Evolutionary conservation across 64 coral and sea anemone genomes (phyloP).

Genomic region (Orbicella faveolata): DNA sequence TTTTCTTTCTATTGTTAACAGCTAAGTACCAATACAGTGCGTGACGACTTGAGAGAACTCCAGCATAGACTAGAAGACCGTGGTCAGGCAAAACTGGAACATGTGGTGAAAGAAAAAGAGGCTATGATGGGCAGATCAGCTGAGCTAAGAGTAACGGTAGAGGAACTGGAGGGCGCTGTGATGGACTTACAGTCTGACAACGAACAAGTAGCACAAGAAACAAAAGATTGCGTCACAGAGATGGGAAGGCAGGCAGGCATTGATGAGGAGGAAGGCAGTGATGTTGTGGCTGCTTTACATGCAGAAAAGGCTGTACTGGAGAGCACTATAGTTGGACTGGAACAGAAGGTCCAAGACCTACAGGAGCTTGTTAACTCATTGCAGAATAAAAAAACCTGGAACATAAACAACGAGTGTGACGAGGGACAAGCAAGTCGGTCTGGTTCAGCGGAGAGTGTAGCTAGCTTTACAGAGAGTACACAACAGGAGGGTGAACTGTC

Average conservation of each 20-base stretch:
- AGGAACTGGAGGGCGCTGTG: conserved; percentile 80
- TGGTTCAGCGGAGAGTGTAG: conserved; percentile 21
- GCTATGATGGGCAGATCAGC: conserved; percentile 62
- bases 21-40: conserved; percentile 57
- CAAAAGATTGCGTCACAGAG: conserved; percentile 72
- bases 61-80: conserved; percentile 52
- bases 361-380: conserved; percentile 39
- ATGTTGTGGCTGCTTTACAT: conserved; percentile 69
- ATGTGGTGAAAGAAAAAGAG: conserved; percentile 71
- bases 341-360: conserved; percentile 89
- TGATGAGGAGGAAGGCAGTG: conserved; percentile 64
- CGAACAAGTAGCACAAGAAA: conserved; percentile 84
- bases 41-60: conserved; percentile 56
- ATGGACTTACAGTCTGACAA: conserved; percentile 84
- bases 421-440: conserved; percentile 22
- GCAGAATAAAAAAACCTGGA: conserved; percentile 19
- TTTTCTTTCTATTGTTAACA: conserved; percentile 33
- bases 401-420: conserved; percentile 19
- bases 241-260: conserved; percentile 65
- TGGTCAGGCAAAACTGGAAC: conserved; percentile 55
- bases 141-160: conserved; percentile 68
- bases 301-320: conserved; percentile 95
- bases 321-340: conserved; percentile 88
- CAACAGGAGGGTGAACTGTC: background rate
- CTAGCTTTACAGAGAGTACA: conserved; percentile 4